A percentile compares a stretch with the other conserved stretches of the same genome.
These are phyloP conservation scores for Serranus cabrilla DNA, from an alignment of 2,797 vertebrate genomes.

Conservation along the genomic window DNA sequence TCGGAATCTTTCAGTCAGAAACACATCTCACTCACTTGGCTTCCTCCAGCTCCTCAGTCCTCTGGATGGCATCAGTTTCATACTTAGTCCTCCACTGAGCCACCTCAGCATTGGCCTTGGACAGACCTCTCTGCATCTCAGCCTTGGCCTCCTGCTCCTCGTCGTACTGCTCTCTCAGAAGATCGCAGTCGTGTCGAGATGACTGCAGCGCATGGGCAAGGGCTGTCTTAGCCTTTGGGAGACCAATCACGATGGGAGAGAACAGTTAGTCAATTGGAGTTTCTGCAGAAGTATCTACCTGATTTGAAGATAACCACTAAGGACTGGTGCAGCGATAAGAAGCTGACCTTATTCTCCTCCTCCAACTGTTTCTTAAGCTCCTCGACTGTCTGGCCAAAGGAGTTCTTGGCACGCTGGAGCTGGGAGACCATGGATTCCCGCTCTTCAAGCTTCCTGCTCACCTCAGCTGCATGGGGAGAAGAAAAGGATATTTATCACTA, in stretches of 20 bases:
- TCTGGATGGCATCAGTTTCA: conserved; percentile 94
- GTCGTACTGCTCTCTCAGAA: conserved; percentile 94
- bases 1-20: not conserved
- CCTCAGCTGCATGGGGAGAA: conserved; percentile 83
- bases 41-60: conserved; percentile 95
- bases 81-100: conserved; percentile 97
- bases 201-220: conserved; percentile 93
- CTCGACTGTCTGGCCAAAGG: conserved; percentile 90
- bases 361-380: conserved; percentile 95
- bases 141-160: conserved; percentile 93
- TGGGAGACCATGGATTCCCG: conserved; percentile 92
- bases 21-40: conserved; percentile 88
- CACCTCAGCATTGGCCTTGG: conserved; percentile 93
- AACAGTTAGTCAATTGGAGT: not conserved
- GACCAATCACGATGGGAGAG: not conserved
- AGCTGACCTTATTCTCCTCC: conserved; percentile 92
- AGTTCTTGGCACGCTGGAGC: conserved; percentile 90
- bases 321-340: not conserved
- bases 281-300: not conserved
- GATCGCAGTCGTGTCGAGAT: conserved; percentile 91
- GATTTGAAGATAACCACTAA: not conserved
- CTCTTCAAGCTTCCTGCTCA: conserved; percentile 92
- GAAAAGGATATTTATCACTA: not conserved
- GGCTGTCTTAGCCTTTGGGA: conserved; percentile 88
- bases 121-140: conserved; percentile 91